phyloP scores from a whole-genome alignment of 2,888 invertebrate genomes.

The Pandemis heparana region DNA sequence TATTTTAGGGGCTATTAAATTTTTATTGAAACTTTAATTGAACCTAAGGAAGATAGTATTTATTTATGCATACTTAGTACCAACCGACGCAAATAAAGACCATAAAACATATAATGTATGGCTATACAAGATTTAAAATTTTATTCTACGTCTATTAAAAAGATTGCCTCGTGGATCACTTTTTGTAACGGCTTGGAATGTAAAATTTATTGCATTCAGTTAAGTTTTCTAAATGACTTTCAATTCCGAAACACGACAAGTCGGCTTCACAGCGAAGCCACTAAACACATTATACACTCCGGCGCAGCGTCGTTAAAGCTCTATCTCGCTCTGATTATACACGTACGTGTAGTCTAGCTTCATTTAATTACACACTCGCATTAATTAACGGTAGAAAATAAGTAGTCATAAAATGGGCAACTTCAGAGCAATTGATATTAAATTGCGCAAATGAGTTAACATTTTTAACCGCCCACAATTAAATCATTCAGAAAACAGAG shows the following conservation, averaged over 20 bases:
- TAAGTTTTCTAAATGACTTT: conserved; percentile 73
- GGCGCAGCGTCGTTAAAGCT: conserved; percentile 48
- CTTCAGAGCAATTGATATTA: conserved; percentile 49
- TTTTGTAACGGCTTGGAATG: conserved; percentile 70
- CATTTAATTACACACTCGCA: conserved; percentile 47
- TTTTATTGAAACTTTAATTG: conserved; percentile 4
- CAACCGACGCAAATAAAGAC: conserved; percentile 11
- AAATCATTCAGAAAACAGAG: background rate
- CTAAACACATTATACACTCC: conserved; percentile 46
- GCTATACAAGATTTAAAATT: conserved; percentile 27
- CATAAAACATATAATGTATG: conserved; percentile 27
- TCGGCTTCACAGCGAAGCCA: conserved; percentile 53
- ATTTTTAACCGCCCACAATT: conserved; percentile 12
- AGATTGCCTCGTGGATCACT: conserved; percentile 55
- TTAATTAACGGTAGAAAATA: conserved; percentile 52
- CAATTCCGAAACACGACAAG: conserved; percentile 67
- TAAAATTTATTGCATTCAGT: conserved; percentile 73
- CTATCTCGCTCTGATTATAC: conserved; percentile 47
- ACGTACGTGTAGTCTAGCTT: conserved; percentile 41
- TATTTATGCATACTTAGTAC: conserved; percentile 14
- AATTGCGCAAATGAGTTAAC: conserved; percentile 43
- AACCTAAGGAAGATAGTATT: conserved; percentile 6
- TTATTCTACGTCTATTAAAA: conserved; percentile 44
- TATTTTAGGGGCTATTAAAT: background rate
- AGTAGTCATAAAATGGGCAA: conserved; percentile 50